Percentiles rank a stretch among this genome's conserved stretches.
Conservation (phyloP, 35 echinoderm and acorn worm species). For the Anneissia japonica region DNA sequence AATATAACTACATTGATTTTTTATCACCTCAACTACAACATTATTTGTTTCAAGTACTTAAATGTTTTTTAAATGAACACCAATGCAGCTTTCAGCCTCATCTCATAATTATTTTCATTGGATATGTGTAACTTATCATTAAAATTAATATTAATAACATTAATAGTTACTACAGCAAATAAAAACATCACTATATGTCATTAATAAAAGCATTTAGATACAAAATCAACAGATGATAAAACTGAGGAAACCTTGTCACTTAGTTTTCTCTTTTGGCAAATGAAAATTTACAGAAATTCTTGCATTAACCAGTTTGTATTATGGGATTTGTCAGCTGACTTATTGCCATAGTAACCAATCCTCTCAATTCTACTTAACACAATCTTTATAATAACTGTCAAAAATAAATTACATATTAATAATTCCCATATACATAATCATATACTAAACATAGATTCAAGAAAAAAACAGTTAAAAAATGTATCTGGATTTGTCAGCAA, state of each 20-base stretch:
- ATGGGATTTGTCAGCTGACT: background rate
- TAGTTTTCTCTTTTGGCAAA: too few relatives aligned
- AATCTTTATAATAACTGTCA: background rate
- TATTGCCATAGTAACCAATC: background rate
- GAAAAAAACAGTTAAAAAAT: background rate
- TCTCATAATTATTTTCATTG: background rate
- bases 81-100: background rate
- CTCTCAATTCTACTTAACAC: background rate
- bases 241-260: background rate
- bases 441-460: background rate
- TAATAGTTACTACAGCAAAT: background rate
- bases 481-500: too few relatives aligned
- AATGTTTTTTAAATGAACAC: background rate
- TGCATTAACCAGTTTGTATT: background rate
- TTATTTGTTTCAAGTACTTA: background rate
- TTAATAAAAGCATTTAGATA: background rate
- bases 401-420: background rate
- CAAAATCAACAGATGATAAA: background rate
- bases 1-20: background rate
- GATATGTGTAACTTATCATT: background rate
- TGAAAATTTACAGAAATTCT: too few relatives aligned
- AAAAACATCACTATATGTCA: background rate
- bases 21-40: background rate
- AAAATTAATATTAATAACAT: background rate
- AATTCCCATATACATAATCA: conserved; percentile 2